Base-by-base conservation (phyloP, 2,797 vertebrate genomes). In the Salarias fasciatus region DNA sequence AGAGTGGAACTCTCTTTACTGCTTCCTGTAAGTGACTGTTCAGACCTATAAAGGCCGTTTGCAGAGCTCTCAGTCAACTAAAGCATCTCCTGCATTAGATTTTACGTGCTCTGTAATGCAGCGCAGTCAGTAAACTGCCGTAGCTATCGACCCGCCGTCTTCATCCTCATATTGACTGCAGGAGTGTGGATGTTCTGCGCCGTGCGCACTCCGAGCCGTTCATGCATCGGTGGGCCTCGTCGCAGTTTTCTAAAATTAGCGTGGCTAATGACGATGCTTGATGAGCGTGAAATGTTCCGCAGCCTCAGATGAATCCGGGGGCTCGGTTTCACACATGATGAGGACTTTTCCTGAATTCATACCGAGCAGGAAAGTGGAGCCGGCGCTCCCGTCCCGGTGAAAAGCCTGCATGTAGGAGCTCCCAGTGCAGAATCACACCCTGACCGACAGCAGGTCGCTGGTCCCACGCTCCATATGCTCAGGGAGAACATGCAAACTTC, bases 231-330 rank as follows among this genome's bases (percentile, higher is more conserved):
- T 44, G 31, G 61, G 53, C 75, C 68, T 72, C 50, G 38, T n/a
- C 36, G 63, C 72, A 35, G 40, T 49, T 52, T 62, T 73, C 75
- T 82, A 84, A 87, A 88, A 84, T 89, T 85, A 85, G 74, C 77
- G 52, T 1, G 37, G 56, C 51, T 72, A 80, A 80, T 77, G 77
- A 78, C 30, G 40, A 61, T 18, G 74, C 72, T 57, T 73, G 82
- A 85, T 77, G 78, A 78, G 63, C 72, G 54, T 82, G 77, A 86
- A 79, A 75, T 75, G 58, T 51, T 82, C 66, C 29, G 75, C 78
- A 37, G 69, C 54, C 60, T 67, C 49, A 29, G 53, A 63, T 67
- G 61, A 59, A 55, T 58, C 59, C 4, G 10, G 68, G 28, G 13
- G 58, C 69, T 75, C 47, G 0, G 50, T 68, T 76, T 78, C 57